A percentile compares a stretch with the other conserved stretches of the same genome.
phyloP scores from a whole-genome alignment of 2,113 vertebrate genomes.

The Crotophaga sulcirostris region DNA sequence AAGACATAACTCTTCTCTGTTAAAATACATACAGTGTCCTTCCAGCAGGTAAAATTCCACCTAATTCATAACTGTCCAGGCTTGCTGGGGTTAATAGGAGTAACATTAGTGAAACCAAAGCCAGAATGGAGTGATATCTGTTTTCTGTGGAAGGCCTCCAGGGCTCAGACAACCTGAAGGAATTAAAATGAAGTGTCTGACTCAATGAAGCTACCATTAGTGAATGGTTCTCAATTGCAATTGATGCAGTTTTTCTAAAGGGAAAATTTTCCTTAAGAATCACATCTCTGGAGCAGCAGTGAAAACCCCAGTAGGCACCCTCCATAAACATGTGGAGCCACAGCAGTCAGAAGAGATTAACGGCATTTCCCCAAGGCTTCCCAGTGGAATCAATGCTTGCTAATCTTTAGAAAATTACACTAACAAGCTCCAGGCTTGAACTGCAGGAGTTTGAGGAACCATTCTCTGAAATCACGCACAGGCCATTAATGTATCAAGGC shows the following conservation, averaged over 20 bases:
- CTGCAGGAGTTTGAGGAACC: not conserved
- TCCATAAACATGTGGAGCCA: not conserved
- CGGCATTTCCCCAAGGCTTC: slow-evolving; percentile 26
- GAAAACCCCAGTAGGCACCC: not conserved
- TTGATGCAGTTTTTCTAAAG: not conserved
- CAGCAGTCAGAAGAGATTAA: not conserved
- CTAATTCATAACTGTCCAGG: not conserved
- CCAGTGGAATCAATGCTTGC: slow-evolving; percentile 36
- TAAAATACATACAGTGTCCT: not conserved
- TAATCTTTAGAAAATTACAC: slow-evolving; percentile 58
- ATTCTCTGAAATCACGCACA: slow-evolving; percentile 42
- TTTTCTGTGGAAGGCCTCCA: not conserved
- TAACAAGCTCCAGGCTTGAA: slow-evolving; percentile 22
- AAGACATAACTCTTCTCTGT: not conserved
- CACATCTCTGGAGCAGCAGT: not conserved
- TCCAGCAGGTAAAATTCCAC: not conserved
- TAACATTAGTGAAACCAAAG: not conserved
- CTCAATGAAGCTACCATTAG: not conserved
- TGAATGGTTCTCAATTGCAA: not conserved
- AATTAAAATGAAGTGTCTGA: not conserved
- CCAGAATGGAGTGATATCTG: not conserved
- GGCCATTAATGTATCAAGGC: slow-evolving; percentile 33
- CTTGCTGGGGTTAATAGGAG: not conserved
- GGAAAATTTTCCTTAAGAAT: not conserved
- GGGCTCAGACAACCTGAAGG: not conserved